These are phyloP conservation scores for Bombylius major DNA, from an alignment of 2,888 invertebrate species.

Conservation along the genomic window DNA sequence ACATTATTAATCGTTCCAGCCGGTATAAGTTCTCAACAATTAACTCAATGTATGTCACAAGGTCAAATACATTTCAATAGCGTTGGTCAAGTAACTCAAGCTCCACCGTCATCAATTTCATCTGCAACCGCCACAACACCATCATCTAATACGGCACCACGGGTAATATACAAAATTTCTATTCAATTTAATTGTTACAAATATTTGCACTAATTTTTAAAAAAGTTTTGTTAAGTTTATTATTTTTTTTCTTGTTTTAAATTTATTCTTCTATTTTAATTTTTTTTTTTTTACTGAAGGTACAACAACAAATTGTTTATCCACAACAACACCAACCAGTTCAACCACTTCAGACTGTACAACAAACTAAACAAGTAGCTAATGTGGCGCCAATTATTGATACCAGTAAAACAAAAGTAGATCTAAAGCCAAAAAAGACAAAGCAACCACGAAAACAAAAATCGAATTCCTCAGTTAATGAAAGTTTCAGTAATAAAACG, in stretches of 20 bases:
- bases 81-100: slow-evolving; percentile 23
- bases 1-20: slow-evolving; percentile 34
- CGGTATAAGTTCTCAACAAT: slow-evolving; percentile 36
- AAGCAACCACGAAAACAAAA: slow-evolving; percentile 23
- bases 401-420: slow-evolving; percentile 27
- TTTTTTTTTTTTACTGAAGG: slow-evolving; percentile 4
- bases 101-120: slow-evolving; percentile 19
- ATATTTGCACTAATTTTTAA: too few species aligned
- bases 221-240: too few species aligned
- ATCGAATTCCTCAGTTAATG: slow-evolving; percentile 8
- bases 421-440: slow-evolving; percentile 19
- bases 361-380: slow-evolving; percentile 31
- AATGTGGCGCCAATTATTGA: slow-evolving; percentile 37
- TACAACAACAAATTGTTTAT: slow-evolving; percentile 33
- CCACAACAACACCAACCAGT: slow-evolving; percentile 26
- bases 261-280: too few species aligned
- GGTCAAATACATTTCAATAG: slow-evolving; percentile 37
- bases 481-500: slow-evolving; percentile 24
- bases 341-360: slow-evolving; percentile 18
- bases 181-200: neutral
- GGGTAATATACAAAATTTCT: neutral
- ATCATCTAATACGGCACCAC: neutral
- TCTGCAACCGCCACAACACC: slow-evolving; percentile 9
- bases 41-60: slow-evolving; percentile 34
- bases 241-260: too few species aligned